Base-by-base conservation (phyloP, 2,797 vertebrate species). In the Crocodylus rhombifer region DNA sequence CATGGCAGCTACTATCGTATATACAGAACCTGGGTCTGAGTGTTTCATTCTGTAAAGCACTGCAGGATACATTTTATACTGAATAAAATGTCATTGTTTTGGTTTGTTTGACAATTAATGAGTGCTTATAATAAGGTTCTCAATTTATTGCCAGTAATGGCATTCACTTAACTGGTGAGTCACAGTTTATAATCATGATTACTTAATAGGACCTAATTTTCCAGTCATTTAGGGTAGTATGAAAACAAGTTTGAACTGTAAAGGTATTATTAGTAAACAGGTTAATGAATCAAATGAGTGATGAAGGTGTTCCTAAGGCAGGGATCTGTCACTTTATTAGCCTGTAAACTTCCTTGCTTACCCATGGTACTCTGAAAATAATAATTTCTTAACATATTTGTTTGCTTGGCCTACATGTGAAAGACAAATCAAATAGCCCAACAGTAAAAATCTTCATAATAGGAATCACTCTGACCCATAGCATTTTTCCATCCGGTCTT, bases 171-270 rank as follows among this genome's bases (percentile, higher is more conserved):
- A 93, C 80, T 0, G 15, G 85, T 96, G 95, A 97, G 82, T 97
- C 96, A 96, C 65, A 92, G 85, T 95, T 96, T 92, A 88, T 95
- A 57, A 81, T 94, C 67, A 30, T 91, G 96, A 95, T 96, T 95
- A 94, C 95, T 97, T 97, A 96, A 97, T 95, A 93, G 91, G 77
- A 87, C 91, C 89, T 96, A 95, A 96, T 97, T 96, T 97, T 96
- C 84, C 88, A 92, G 92, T 95, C 82, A 84, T 94, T 96, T 96
- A 58, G 82, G 89, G 73, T 77, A 77, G 80, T 92, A 94, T 64
- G 92, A 96, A 95, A 97, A 92, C 95, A 96, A 94, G 88, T 36
- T 94, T 30, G 78, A 95, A 83, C 74, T 79, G 78, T 95, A 95
- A 0, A 2, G 58, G 79, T 82, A 16, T 81, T 92, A 91, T 97